phyloP scores from a whole-genome alignment of 2,797 vertebrate genomes.

The Podarcis lilfordi region DNA sequence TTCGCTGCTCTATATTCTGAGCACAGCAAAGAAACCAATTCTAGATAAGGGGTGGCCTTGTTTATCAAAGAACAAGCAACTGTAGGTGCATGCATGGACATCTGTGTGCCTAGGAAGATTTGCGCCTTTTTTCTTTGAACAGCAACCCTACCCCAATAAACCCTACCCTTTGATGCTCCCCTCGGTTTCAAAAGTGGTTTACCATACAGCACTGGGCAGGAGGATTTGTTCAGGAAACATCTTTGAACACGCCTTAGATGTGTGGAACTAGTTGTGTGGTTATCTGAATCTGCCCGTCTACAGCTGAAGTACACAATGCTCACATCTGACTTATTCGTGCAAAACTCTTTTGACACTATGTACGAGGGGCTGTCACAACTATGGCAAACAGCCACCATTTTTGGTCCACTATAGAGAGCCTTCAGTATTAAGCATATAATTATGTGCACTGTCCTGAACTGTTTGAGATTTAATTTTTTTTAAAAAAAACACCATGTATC shows the following conservation, averaged over 20 bases:
- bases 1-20: constrained; percentile 42
- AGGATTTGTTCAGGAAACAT: neutral
- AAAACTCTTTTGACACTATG: neutral
- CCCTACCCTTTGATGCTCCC: neutral
- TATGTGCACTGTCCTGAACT: neutral
- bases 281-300: neutral
- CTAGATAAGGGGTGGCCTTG: constrained; percentile 46
- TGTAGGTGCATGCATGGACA: neutral
- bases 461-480: neutral
- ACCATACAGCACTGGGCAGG: neutral
- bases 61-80: constrained; percentile 51
- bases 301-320: neutral
- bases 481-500: neutral
- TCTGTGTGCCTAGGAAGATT: neutral
- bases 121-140: neutral
- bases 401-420: neutral
- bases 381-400: neutral
- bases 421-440: neutral
- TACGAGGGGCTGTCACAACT: neutral
- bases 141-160: neutral
- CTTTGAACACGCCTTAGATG: neutral
- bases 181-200: neutral
- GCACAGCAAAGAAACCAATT: constrained; percentile 56
- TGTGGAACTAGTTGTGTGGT: neutral
- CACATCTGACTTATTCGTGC: neutral